These are phyloP conservation scores for Malthinus flaveolus DNA, from an alignment of 2,888 invertebrate species.

Conservation along the genomic window DNA sequence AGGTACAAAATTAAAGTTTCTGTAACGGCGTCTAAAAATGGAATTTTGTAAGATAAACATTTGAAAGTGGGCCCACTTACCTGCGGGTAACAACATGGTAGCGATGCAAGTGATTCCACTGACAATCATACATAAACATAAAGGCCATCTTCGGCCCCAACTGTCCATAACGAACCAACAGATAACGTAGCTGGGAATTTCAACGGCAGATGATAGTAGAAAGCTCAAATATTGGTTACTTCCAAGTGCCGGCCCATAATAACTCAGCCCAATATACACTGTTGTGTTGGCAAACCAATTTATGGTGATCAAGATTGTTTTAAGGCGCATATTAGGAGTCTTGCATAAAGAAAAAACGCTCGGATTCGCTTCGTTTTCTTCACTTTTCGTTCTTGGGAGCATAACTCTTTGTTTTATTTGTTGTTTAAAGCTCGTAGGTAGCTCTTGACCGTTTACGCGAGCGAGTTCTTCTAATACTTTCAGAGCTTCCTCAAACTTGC, in stretches of 20 bases:
- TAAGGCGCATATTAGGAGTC: conserved; percentile 87
- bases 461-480: conserved; percentile 78
- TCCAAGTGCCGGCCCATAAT: conserved; percentile 88
- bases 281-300: conserved; percentile 94
- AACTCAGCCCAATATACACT: conserved; percentile 89
- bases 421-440: conserved; percentile 73
- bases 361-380: conserved; percentile 57
- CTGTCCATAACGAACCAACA: conserved; percentile 90
- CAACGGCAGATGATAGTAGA: conserved; percentile 82
- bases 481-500: conserved; percentile 79
- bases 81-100: conserved; percentile 79
- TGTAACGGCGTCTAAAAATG: conserved; percentile 67
- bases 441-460: conserved; percentile 72
- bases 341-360: conserved; percentile 70
- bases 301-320: conserved; percentile 81
- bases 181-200: conserved; percentile 84
- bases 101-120: conserved; percentile 84
- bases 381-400: conserved; percentile 61
- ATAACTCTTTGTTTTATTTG: conserved; percentile 75
- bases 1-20: conserved; percentile 76
- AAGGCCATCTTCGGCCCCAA: conserved; percentile 86
- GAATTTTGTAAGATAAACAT: background rate
- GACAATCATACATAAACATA: conserved; percentile 82
- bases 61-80: conserved; percentile 53
- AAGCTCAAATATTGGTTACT: conserved; percentile 88